phyloP scores from a whole-genome alignment of 1,140 invertebrate species.

The Cheumatopsyche charites region DNA sequence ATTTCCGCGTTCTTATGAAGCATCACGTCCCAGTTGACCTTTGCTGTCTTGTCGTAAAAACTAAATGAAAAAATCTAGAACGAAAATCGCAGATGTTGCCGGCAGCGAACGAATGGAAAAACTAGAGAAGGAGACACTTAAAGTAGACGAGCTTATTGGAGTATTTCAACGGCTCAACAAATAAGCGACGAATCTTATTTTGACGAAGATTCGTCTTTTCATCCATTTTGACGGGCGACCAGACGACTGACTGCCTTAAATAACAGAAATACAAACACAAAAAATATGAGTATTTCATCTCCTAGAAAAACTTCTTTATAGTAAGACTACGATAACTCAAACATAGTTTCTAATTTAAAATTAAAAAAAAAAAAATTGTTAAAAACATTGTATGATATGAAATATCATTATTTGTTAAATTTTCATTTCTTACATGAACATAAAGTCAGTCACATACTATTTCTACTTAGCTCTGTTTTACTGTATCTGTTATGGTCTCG shows the following conservation, averaged over 20 bases:
- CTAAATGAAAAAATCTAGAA: neutral
- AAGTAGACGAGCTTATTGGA: conserved; percentile 16
- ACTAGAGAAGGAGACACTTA: neutral
- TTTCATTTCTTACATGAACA: too few relatives aligned
- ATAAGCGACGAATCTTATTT: conserved; percentile 37
- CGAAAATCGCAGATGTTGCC: conserved; percentile 6
- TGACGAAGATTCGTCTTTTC: conserved; percentile 23
- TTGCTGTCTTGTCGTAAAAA: neutral
- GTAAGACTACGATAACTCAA: too few relatives aligned
- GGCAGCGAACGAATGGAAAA: neutral
- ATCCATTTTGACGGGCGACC: conserved; percentile 13
- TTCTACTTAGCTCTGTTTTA: too few relatives aligned
- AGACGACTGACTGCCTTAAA: neutral
- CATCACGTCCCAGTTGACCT: too few relatives aligned
- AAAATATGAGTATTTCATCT: conserved; percentile 1
- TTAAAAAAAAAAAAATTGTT: too few relatives aligned
- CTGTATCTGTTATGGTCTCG: too few relatives aligned
- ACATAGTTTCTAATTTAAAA: too few relatives aligned
- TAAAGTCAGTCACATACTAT: too few relatives aligned
- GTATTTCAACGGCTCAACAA: conserved; percentile 38
- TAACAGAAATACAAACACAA: neutral
- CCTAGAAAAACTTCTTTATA: too few relatives aligned
- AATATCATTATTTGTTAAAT: too few relatives aligned
- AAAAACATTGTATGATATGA: too few relatives aligned
- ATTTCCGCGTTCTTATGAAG: conserved; percentile 4